Conservation (phyloP, 1,140 invertebrate genomes). For the Pomacea maculata region DNA sequence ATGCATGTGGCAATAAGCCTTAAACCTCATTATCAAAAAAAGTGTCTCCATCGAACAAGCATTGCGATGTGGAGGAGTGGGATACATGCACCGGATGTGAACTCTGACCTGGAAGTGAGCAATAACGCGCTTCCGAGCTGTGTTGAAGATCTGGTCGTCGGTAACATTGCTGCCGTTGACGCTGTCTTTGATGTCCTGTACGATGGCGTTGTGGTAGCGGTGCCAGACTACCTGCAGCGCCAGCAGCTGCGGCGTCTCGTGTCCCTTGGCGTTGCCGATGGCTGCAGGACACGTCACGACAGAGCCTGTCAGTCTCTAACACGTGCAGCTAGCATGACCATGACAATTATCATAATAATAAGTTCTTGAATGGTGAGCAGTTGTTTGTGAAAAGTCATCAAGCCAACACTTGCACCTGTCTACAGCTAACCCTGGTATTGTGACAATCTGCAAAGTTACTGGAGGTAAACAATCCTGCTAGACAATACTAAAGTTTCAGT, state of each 20-base stretch:
- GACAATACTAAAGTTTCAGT: no score
- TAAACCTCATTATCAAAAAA: no score
- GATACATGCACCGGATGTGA: background rate
- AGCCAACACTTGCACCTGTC: no score
- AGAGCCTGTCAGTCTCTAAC: background rate
- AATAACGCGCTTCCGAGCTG: slow-evolving; percentile 85
- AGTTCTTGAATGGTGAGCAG: background rate
- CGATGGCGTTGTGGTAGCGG: slow-evolving; percentile 94
- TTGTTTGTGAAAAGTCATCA: no score
- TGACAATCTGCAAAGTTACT: no score
- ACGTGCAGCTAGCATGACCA: background rate
- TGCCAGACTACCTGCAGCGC: slow-evolving; percentile 93
- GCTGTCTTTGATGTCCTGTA: slow-evolving; percentile 74
- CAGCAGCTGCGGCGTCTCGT: slow-evolving; percentile 95
- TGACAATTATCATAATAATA: background rate
- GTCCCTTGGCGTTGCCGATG: slow-evolving; percentile 93
- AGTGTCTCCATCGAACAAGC: no score
- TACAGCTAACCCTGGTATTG: no score
- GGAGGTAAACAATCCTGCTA: no score
- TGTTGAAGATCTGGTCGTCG: slow-evolving; percentile 95
- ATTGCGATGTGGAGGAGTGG: no score
- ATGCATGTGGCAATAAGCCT: no score
- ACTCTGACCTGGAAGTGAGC: slow-evolving; percentile 85
- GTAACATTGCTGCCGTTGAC: slow-evolving; percentile 80
- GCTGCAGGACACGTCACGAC: slow-evolving; percentile 71